Evolutionary conservation across 2,113 vertebrate species (phyloP), one percentile per base, ranked within the genome.

Genomic region (Lamprotornis superbus): DNA sequence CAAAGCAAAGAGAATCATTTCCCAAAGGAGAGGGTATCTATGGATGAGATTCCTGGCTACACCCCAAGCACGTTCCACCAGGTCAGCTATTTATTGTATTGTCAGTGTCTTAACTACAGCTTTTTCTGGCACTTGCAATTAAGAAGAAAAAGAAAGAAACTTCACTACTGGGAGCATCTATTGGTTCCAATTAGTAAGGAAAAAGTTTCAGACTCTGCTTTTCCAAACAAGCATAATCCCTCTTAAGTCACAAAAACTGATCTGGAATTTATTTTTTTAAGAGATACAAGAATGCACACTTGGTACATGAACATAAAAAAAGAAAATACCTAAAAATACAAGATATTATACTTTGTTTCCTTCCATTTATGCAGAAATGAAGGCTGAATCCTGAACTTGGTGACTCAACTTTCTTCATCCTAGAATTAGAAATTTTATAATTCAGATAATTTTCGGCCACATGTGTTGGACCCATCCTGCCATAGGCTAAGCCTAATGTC

Each of bases 61-160:
- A 79, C 71, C 61, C 56, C 75, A 93, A 93, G 52, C 47, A 80
- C 0, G 1, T 83, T 89, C 44, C 30, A 64, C 53, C 89, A 69
- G 56, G 39, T 61, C 73, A 82, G 55, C 73, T 77, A 12, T 89
- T 93, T 85, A 78, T 60, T 90, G 52, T 21, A 31, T 40, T 52
- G 59, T 61, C 83, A 84, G 79, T 30, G 20, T 84, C 60, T 84
- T 69, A 74, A 68, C 75, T 64, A 11, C 23, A 71, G 78, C 63
- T 83, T 77, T 90, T 80, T 85, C 79, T 84, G 28, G 44, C 56
- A 22, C 57, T 97, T 89, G 64, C 73, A 94, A 74, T 88, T 50
- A 57, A 65, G 31, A 20, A 57, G 39, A 44, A 76, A 49, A 70
- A 60, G 9, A 65, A 85, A 28, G 33, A 78, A 93, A 64, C 21